Evolutionary conservation across 2,797 vertebrate species (phyloP), one percentile per base, ranked within the genome.

Genomic region (Pseudochromis fuscus): DNA sequence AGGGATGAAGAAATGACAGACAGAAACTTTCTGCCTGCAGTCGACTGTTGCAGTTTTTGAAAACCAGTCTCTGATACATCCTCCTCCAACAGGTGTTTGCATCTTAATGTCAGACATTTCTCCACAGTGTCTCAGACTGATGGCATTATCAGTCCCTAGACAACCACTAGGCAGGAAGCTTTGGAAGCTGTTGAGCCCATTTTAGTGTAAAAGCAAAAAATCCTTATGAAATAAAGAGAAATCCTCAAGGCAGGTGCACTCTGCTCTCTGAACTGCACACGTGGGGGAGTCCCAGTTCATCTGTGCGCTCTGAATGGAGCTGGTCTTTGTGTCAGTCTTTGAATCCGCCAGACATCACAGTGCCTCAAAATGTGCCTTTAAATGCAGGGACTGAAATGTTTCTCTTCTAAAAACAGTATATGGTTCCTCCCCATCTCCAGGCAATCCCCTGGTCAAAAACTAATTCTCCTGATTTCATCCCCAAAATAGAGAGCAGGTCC

Each of bases 21-120:
- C 61, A 10, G 70, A 42, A 25, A 45, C 8, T 18, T 11, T 49
- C 16, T 31, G 79, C 56, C 73, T 66, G 76, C 27, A 55, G 53
- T 42, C 6, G 10, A 30, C 7, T 1, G n/a, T 8, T 28, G 66
- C 31, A 10, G 67, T 64, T 73, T 72, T 70, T 76, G 65, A 30
- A 71, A 68, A 50, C 30, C 33, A 21, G 72, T 77, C 67, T 69
- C 57, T 65, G 11, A 25, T 53, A 51, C 13, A 75, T 55, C 73
- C 60, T 77, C 67, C 28, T 75, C 71, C 53, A 45, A 64, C 49
- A 49, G 42, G 69, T 58, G 56, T 21, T 46, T 68, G 55, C 68
- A 83, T 88, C 67, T 79, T 86, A 19, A 35, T 23, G 75, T 71
- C 23, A 11, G 45, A 69, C 82, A 88, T 88, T 50, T 75, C 68